A percentile compares a stretch with the other conserved stretches of the same genome.
These are phyloP conservation scores for Ectemnius lituratus DNA, from an alignment of 2,888 invertebrate species.

Conservation along the genomic window DNA sequence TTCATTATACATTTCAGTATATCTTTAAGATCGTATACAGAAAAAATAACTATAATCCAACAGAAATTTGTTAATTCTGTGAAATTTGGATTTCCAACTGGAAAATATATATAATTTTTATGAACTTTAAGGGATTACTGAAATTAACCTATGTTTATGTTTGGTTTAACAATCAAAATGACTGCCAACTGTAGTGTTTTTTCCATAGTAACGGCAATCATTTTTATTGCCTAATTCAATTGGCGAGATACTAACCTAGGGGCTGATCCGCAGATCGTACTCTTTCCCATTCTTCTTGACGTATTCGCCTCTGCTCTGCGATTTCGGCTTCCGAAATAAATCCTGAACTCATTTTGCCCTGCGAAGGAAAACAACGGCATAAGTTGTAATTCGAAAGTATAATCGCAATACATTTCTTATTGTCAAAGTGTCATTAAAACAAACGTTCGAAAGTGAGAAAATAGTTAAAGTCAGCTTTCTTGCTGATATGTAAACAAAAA, in stretches of 20 bases:
- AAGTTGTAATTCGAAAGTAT: not conserved
- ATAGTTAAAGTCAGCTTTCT: not conserved
- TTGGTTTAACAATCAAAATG: no score
- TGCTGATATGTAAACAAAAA: not conserved
- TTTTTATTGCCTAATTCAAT: not conserved
- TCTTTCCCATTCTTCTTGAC: conserved; percentile 98
- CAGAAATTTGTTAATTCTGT: no score
- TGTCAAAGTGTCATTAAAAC: no score
- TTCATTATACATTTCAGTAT: conserved; percentile 6
- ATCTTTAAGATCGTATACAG: conserved; percentile 2
- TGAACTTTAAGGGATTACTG: no score
- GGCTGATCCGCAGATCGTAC: conserved; percentile 95
- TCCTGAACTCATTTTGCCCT: conserved; percentile 88
- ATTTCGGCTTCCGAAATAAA: conserved; percentile 94
- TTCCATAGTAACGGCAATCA: no score
- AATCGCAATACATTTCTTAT: not conserved
- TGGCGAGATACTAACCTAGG: conserved; percentile 81
- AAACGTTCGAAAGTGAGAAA: not conserved
- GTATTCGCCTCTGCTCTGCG: conserved; percentile 86
- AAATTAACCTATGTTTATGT: no score
- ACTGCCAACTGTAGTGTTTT: no score
- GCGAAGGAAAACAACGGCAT: not conserved
- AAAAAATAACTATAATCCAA: not conserved
- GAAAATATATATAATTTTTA: no score
- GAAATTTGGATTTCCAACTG: no score